Evolutionary conservation across 92 coral and sea anemone species (phyloP), one percentile per base, ranked within the genome.

Genomic region (Galaxea fascicularis): DNA sequence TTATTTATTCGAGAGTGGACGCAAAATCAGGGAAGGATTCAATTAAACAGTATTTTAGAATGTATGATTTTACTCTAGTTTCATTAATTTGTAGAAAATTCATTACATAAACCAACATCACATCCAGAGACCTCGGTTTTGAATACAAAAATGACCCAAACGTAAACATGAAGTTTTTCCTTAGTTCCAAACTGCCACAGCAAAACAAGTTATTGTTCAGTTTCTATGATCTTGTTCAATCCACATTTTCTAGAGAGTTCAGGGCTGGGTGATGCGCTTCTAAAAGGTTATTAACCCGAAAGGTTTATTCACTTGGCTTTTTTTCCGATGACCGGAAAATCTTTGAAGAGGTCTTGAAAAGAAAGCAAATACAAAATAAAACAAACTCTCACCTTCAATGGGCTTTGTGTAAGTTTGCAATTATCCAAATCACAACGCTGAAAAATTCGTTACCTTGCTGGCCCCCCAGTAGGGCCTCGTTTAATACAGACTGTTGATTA

Each of bases 361-460:
- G 21, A 22, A 29, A 76, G n/a, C n/a, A n/a, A n/a, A n/a, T 57
- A 59, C 64, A 67, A 67, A 51, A 46, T 45, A 51, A 66, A 67
- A 24, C 7, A 31, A 31, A 28, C n/a, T 25, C 21, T 78, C 14
- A 65, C 74, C 73, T 25, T 65, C 73, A 78, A 47, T 28, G 13
- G 65, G 17, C 66, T 65, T 65, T 79, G 65, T 65, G 60, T 65
- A 13, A 18, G 17, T 14, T 25, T 21, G 26, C 63, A 66, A 66
- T 66, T 65, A 20, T 29, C 49, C n/a, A 9, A 4, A 79, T 29
- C 25, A 28, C 31, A 30, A 26, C n/a, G 39, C 12, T 22, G 66
- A 12, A n/a, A 49, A 51, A 14, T 15, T 4, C 4, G 30, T 24
- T 60, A 1, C 53, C 17, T 45, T 65, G 17, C 15, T 4, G 65